Conservation (phyloP, 1,140 invertebrate species). For the Tetragonula clypearis region DNA sequence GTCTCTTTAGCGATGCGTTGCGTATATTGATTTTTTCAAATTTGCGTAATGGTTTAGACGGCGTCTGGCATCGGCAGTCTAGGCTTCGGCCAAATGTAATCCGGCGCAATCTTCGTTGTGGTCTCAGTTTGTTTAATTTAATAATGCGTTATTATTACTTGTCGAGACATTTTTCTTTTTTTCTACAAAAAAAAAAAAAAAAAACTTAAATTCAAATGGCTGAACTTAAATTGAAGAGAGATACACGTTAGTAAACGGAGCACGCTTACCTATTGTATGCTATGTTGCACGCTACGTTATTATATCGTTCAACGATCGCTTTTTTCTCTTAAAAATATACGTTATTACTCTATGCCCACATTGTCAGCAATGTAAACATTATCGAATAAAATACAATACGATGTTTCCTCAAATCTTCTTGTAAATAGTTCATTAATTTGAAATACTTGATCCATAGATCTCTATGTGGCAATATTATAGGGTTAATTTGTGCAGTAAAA, state of each 20-base stretch:
- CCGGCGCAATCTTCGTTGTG: background rate
- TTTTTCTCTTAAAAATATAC: background rate
- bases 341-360: background rate
- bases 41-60: background rate
- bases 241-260: background rate
- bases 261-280: background rate
- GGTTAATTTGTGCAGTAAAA: conserved; percentile 42
- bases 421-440: conserved; percentile 20
- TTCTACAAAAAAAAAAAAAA: background rate
- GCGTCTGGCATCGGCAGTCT: background rate
- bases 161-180: background rate
- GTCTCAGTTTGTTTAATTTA: background rate
- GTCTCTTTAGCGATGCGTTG: background rate
- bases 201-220: too few relatives aligned
- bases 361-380: too few relatives aligned
- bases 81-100: background rate
- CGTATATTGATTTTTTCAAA: conserved; percentile 25
- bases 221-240: background rate
- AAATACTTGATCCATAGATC: conserved; percentile 44
- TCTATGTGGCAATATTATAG: conserved; percentile 15
- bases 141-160: background rate
- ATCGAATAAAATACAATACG: background rate
- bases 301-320: background rate
- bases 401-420: background rate
- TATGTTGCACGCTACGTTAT: background rate